Evolutionary conservation across 2,888 invertebrate species (phyloP).

Genomic region (Beris morrisii): DNA sequence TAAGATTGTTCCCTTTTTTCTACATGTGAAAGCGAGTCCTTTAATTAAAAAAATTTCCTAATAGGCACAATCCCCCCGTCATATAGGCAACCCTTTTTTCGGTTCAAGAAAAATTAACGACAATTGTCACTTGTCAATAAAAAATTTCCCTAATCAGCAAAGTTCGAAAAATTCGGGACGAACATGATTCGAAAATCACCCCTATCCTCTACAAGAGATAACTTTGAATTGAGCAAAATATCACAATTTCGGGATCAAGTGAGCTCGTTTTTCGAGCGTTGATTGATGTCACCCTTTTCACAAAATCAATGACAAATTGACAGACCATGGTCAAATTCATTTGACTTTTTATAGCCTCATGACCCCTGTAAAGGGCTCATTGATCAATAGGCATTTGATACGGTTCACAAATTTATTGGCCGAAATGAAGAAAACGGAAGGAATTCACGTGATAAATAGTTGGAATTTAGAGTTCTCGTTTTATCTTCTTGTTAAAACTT

Average conservation of each 20-base stretch:
- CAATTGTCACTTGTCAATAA: not conserved
- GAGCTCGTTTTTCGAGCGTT: conserved; percentile 3
- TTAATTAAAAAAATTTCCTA: no score
- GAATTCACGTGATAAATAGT: not conserved
- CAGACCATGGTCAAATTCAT: conserved; percentile 8
- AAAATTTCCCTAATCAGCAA: conserved; percentile 5
- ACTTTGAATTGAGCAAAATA: not conserved
- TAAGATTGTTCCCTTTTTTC: no score
- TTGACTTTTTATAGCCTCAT: conserved; percentile 2
- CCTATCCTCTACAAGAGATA: conserved; percentile 12
- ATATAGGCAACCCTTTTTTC: no score
- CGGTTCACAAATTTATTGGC: conserved; percentile 12
- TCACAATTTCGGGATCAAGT: conserved; percentile 6
- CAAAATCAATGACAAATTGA: conserved; percentile 11
- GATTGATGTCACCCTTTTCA: conserved; percentile 15
- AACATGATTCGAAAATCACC: conserved; percentile 11
- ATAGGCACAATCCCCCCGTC: no score
- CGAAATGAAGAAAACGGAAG: not conserved
- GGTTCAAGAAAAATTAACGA: no score
- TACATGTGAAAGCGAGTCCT: no score
- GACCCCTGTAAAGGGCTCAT: not conserved
- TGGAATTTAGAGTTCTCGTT: not conserved
- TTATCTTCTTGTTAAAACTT: conserved; percentile 3
- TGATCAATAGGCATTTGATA: not conserved
- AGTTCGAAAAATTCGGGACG: not conserved